These are phyloP conservation scores for Epinephelus lanceolatus DNA, from an alignment of 2,113 vertebrate species.

Conservation along the genomic window DNA sequence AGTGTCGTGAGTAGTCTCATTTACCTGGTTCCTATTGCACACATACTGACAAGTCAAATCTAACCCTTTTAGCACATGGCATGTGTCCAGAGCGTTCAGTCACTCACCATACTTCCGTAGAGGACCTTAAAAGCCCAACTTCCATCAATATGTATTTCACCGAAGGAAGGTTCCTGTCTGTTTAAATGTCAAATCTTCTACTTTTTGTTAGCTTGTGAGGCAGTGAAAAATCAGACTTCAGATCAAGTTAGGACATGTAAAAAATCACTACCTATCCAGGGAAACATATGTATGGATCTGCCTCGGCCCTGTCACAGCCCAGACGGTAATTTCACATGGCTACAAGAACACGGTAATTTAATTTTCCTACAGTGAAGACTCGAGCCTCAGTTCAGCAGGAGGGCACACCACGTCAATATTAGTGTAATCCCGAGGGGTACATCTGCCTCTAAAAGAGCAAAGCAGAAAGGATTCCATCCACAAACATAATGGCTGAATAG, in stretches of 20 bases:
- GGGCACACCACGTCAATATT: not conserved
- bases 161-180: not conserved
- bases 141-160: constrained; percentile 25
- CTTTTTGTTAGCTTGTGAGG: constrained; percentile 5
- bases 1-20: constrained; percentile 19
- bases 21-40: constrained; percentile 8
- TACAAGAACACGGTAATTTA: not conserved
- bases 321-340: not conserved
- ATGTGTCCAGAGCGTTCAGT: not conserved
- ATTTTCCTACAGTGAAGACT: not conserved
- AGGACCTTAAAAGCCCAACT: constrained; percentile 27
- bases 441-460: not conserved
- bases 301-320: no score
- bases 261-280: no score
- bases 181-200: constrained; percentile 20
- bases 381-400: constrained; percentile 10
- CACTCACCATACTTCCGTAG: not conserved
- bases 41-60: constrained; percentile 6
- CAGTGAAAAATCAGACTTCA: not conserved
- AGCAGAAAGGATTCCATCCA: constrained; percentile 6
- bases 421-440: constrained; percentile 4
- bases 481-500: not conserved
- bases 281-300: no score
- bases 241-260: no score
- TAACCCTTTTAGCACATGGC: constrained; percentile 29